Evolutionary conservation across 2,797 vertebrate species (phyloP), one percentile per base, ranked within the genome.

Genomic region (Necrosyrtes monachus): DNA sequence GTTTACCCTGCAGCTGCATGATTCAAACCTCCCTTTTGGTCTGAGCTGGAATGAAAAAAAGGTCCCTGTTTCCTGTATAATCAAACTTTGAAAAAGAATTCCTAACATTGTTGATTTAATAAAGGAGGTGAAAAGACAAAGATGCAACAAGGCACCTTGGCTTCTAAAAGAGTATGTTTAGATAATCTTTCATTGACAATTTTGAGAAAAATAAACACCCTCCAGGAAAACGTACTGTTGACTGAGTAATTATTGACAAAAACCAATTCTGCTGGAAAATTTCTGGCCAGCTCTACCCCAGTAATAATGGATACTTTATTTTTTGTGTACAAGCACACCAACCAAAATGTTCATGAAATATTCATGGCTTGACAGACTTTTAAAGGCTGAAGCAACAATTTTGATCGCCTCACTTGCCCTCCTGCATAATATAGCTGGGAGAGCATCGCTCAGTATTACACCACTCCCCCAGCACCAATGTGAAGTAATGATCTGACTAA

Each of bases 241-340:
- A 72, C 85, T n/a, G 79, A 93, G 84, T 70, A 85, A 92, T 94
- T 94, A 92, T 62, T 89, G 92, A 92, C 78, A 88, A 65, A 97
- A 94, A 18, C 3, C 78, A 74, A 51, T 69, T 92, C 78, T 68
- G 27, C 64, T 56, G 62, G 53, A 87, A 91, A 93, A 91, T 81
- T 82, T 87, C 93, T 85, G 86, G 89, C 72, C 89, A 51, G 84
- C 30, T 85, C 30, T 92, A 64, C 22, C 56, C 67, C 13, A 16
- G 33, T 54, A 77, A 75, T 83, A 92, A 88, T 1, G 39, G 37
- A 41, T 77, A 74, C 22, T 70, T 83, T 48, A 59, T 91, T 79
- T 85, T 80, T 85, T 57, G 74, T 35, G 72, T 77, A 74, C 56
- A 48, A 60, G 84, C 64, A 83, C 41, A 62, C 57, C 20, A 62